These are phyloP conservation scores for Zonitis immaculata DNA, from an alignment of 2,888 invertebrate species.

Conservation along the genomic window DNA sequence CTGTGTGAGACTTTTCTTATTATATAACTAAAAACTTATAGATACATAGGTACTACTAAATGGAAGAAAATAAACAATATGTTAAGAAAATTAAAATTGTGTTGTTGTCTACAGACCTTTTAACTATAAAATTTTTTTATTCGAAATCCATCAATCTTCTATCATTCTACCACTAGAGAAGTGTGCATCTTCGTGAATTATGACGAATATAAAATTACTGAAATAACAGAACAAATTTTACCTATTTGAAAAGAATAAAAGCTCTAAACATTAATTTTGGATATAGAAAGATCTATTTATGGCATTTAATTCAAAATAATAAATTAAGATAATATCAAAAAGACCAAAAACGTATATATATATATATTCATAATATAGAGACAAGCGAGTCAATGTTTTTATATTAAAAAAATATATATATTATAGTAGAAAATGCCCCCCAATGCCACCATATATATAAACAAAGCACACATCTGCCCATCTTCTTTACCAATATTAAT, in stretches of 20 bases:
- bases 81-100: background rate
- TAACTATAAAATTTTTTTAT: background rate
- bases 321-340: slow-evolving; percentile 20
- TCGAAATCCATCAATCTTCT: background rate
- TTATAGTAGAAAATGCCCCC: background rate
- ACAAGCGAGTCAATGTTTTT: slow-evolving; percentile 9
- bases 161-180: background rate
- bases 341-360: background rate
- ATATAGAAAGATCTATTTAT: slow-evolving; percentile 12
- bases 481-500: slow-evolving; percentile 31
- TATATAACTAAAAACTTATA: no score
- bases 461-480: slow-evolving; percentile 27
- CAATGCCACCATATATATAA: background rate
- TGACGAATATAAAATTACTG: background rate
- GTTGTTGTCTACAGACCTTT: background rate
- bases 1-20: background rate
- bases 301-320: slow-evolving; percentile 15
- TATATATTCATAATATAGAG: slow-evolving; percentile 18
- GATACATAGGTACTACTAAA: no score
- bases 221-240: background rate
- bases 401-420: no score
- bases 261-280: no score
- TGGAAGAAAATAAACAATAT: background rate
- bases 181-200: background rate
- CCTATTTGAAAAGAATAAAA: no score